phyloP scores from a whole-genome alignment of 2,797 vertebrate genomes.

The Masticophis lateralis region DNA sequence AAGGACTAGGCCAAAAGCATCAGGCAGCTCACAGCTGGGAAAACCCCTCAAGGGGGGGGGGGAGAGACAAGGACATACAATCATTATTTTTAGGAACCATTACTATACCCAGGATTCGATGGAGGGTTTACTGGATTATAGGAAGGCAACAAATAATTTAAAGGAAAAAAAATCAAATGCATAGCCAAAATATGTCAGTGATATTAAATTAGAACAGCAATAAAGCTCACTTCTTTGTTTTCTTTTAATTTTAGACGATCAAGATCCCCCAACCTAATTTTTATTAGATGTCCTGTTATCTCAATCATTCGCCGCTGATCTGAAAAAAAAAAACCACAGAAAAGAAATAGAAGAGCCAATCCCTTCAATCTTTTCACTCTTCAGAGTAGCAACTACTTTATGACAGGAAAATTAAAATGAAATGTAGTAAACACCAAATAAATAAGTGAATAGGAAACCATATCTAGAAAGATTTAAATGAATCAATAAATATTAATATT shows the following conservation, averaged over 20 bases:
- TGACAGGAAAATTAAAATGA: background rate
- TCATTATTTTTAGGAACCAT: background rate
- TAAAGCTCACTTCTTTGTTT: slow-evolving; percentile 82
- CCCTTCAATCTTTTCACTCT: background rate
- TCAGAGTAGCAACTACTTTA: background rate
- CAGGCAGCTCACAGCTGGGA: background rate
- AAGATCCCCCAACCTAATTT: slow-evolving; percentile 90
- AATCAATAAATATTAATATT: background rate
- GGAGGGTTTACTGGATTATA: background rate
- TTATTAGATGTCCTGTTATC: slow-evolving; percentile 89
- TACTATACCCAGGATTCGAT: background rate
- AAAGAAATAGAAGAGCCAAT: background rate
- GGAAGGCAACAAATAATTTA: background rate
- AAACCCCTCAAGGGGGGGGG: background rate
- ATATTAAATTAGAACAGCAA: background rate
- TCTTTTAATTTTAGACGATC: slow-evolving; percentile 86
- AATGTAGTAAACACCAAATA: background rate
- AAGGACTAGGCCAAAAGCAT: background rate
- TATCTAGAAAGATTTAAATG: background rate
- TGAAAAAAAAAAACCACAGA: slow-evolving; percentile 57
- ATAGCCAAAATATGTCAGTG: background rate
- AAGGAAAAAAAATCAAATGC: background rate
- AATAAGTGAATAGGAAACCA: background rate
- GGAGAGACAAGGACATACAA: background rate
- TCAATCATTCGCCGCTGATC: slow-evolving; percentile 96